These are phyloP conservation scores for Centroberyx gerrardi DNA, from an alignment of 2,797 vertebrate species.

Conservation along the genomic window DNA sequence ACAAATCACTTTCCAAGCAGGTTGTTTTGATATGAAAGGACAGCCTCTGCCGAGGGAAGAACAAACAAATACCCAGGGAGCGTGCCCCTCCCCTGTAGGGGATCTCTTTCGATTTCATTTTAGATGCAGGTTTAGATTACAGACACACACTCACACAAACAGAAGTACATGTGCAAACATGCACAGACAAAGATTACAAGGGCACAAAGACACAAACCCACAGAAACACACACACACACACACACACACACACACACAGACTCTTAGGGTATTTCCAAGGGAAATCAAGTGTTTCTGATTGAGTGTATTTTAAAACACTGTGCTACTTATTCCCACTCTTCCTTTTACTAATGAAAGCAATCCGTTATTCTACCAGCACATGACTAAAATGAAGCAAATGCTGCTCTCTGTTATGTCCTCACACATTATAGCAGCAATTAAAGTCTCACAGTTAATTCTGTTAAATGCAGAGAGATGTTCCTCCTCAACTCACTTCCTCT, in stretches of 20 bases:
- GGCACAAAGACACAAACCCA: slow-evolving; percentile 33
- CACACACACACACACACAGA: slow-evolving; percentile 41
- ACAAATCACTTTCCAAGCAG: slow-evolving; percentile 23
- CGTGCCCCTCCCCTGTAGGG: slow-evolving; percentile 20
- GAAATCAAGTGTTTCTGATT: slow-evolving; percentile 57
- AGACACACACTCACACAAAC: slow-evolving; percentile 30
- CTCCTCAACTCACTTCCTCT: slow-evolving; percentile 81
- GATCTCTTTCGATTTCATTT: slow-evolving; percentile 44
- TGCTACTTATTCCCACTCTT: slow-evolving; percentile 44
- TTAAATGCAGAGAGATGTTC: slow-evolving; percentile 66
- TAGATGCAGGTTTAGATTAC: slow-evolving; percentile 38
- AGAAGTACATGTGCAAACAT: slow-evolving; percentile 44
- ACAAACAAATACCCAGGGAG: slow-evolving; percentile 43
- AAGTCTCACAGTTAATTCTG: slow-evolving; percentile 28
- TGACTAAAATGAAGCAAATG: slow-evolving; percentile 13
- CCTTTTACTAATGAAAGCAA: slow-evolving; percentile 50
- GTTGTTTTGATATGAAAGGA: slow-evolving; percentile 44
- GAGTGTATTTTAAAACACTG: slow-evolving; percentile 61
- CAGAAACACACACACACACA: slow-evolving; percentile 20
- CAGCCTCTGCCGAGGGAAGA: slow-evolving; percentile 27
- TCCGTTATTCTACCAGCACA: slow-evolving; percentile 15
- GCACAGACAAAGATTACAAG: slow-evolving; percentile 48
- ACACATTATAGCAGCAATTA: slow-evolving; percentile 46
- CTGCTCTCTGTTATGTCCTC: slow-evolving; percentile 20
- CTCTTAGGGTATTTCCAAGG: slow-evolving; percentile 75